Percentiles rank a stretch among this genome's conserved stretches.
These are phyloP conservation scores for Ornithoptera priamus DNA, from an alignment of 2,888 invertebrate genomes.

Conservation along the genomic window DNA sequence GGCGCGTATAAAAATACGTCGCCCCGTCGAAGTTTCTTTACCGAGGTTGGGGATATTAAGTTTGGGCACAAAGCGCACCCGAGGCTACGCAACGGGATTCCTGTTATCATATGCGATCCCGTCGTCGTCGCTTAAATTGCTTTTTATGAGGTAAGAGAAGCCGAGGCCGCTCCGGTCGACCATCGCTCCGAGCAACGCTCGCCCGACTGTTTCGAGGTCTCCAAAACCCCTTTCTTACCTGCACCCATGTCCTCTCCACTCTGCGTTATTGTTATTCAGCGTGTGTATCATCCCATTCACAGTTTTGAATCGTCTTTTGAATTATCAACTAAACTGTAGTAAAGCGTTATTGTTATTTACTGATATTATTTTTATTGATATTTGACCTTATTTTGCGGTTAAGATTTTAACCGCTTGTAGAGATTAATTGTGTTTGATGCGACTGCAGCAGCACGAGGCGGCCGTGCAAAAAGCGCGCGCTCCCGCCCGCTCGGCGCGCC, in stretches of 20 bases:
- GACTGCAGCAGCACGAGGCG: slow-evolving; percentile 23
- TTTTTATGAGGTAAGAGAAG: slow-evolving; percentile 67
- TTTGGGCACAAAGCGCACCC: slow-evolving; percentile 50
- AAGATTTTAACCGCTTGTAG: not conserved
- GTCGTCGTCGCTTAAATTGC: slow-evolving; percentile 68
- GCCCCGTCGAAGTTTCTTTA: slow-evolving; percentile 36
- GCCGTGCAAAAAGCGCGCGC: slow-evolving; percentile 50
- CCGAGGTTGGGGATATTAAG: slow-evolving; percentile 40
- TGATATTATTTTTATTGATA: not conserved
- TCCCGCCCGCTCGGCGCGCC: slow-evolving; percentile 61
- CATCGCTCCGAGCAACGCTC: slow-evolving; percentile 55
- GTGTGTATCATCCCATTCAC: slow-evolving; percentile 10
- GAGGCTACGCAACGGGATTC: slow-evolving; percentile 76
- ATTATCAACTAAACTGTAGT: slow-evolving; percentile 7
- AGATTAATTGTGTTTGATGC: not conserved
- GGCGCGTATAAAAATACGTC: slow-evolving; percentile 9
- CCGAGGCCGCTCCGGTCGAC: slow-evolving; percentile 55
- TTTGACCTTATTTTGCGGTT: no score
- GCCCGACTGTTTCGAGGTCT: slow-evolving; percentile 59
- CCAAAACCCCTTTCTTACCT: slow-evolving; percentile 69
- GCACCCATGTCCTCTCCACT: slow-evolving; percentile 37
- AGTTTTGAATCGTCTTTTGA: slow-evolving; percentile 3
- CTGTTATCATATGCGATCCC: slow-evolving; percentile 73
- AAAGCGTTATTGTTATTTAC: slow-evolving; percentile 4
- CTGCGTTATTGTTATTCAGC: slow-evolving; percentile 14